Evolutionary conservation across 2,888 invertebrate genomes (phyloP).

Genomic region (Neoitamus cyanurus): DNA sequence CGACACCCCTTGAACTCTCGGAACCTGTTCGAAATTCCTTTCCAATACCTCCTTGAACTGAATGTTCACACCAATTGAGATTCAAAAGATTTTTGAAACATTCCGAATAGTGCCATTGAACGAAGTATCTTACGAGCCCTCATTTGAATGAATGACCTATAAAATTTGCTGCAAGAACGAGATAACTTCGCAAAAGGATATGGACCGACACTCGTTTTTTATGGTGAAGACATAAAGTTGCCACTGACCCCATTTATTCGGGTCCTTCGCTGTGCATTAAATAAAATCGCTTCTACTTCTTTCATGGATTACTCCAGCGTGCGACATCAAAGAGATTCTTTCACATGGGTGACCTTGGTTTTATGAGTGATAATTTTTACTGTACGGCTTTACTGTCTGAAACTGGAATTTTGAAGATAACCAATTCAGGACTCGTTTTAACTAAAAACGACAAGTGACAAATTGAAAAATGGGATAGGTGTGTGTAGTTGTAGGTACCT

Average conservation of each 20-base stretch:
- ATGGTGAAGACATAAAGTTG: background rate
- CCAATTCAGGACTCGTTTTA: background rate
- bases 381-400: background rate
- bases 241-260: background rate
- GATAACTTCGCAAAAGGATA: background rate
- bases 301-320: background rate
- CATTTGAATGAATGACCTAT: background rate
- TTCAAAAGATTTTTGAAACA: background rate
- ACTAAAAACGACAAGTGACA: background rate
- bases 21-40: background rate
- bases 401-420: background rate
- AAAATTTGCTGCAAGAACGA: background rate
- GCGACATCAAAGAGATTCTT: background rate
- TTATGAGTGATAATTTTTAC: background rate
- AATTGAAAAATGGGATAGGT: background rate
- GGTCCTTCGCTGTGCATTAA: background rate
- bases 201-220: background rate
- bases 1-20: background rate
- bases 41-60: background rate
- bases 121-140: background rate
- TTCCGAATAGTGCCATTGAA: background rate
- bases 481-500: too few relatives aligned
- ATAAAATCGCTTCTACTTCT: background rate
- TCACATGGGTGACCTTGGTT: background rate
- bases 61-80: background rate